Conservation (phyloP, 2,888 invertebrate species). For the Caenorhabditis macrosperma region DNA sequence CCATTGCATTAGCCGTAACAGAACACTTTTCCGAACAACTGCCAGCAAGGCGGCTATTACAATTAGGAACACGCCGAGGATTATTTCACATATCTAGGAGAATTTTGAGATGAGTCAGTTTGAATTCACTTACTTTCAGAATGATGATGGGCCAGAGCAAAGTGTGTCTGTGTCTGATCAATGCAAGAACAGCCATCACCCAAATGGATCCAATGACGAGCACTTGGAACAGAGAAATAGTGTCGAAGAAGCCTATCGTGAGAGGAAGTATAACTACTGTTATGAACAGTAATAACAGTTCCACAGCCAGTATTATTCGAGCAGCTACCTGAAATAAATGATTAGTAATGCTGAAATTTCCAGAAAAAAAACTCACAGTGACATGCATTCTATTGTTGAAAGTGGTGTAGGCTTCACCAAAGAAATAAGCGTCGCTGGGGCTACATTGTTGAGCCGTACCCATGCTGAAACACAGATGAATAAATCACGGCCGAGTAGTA, state of each 20-base stretch:
- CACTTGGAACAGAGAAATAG: constrained; percentile 59
- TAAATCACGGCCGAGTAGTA: constrained; percentile 39
- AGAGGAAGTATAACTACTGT: constrained; percentile 62
- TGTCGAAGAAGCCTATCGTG: constrained; percentile 67
- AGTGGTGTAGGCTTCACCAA: constrained; percentile 60
- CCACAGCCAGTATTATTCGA: constrained; percentile 55
- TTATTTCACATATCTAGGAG: constrained; percentile 62
- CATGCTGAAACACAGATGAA: constrained; percentile 57
- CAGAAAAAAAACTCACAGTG: constrained; percentile 41
- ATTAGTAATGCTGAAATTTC: not conserved
- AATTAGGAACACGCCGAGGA: constrained; percentile 60
- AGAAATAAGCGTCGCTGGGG: constrained; percentile 57
- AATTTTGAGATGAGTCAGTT: not conserved
- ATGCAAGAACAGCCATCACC: constrained; percentile 57
- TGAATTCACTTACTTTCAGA: constrained; percentile 51
- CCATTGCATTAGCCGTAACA: constrained; percentile 66
- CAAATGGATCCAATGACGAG: constrained; percentile 61
- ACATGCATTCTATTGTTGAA: constrained; percentile 60
- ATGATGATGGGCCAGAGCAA: constrained; percentile 65
- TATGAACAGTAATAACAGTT: constrained; percentile 57
- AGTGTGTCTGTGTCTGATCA: constrained; percentile 51
- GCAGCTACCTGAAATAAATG: constrained; percentile 67
- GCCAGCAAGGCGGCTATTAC: constrained; percentile 62
- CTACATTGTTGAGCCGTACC: constrained; percentile 62
- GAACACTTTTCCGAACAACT: constrained; percentile 47